These are phyloP conservation scores for Erpetoichthys calabaricus DNA, from an alignment of 2,797 vertebrate genomes.

Conservation along the genomic window DNA sequence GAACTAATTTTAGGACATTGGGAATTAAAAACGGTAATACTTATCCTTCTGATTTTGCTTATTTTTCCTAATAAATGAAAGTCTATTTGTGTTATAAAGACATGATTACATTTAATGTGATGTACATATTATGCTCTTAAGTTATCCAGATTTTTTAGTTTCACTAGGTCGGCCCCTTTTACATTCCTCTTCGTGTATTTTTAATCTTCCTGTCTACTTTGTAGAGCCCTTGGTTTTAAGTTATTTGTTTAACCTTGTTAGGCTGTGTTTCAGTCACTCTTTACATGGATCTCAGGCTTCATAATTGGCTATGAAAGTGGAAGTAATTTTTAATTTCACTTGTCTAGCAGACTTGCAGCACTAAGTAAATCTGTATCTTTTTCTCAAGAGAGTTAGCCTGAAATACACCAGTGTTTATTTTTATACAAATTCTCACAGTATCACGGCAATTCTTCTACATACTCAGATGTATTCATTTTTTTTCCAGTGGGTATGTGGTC, in stretches of 20 bases:
- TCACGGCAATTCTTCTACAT: conserved; percentile 51
- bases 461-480: conserved; percentile 60
- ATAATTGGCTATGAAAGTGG: conserved; percentile 24
- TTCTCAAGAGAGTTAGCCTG: conserved; percentile 47
- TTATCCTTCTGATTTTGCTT: no score
- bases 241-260: conserved; percentile 24
- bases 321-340: conserved; percentile 46
- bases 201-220: conserved; percentile 28
- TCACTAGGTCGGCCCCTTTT: conserved; percentile 17
- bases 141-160: conserved; percentile 3
- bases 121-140: no score
- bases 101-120: no score
- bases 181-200: conserved; percentile 21
- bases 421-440: conserved; percentile 65
- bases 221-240: conserved; percentile 20
- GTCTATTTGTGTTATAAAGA: no score
- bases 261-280: conserved; percentile 16
- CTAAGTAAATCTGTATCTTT: conserved; percentile 48
- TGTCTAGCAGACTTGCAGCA: conserved; percentile 50
- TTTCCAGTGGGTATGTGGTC: conserved; percentile 56
- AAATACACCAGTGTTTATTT: conserved; percentile 73
- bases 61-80: no score
- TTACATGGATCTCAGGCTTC: conserved; percentile 1
- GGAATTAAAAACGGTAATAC: no score
- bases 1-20: no score